phyloP scores from a whole-genome alignment of 1,140 invertebrate genomes.

The Eurosta solidaginis region DNA sequence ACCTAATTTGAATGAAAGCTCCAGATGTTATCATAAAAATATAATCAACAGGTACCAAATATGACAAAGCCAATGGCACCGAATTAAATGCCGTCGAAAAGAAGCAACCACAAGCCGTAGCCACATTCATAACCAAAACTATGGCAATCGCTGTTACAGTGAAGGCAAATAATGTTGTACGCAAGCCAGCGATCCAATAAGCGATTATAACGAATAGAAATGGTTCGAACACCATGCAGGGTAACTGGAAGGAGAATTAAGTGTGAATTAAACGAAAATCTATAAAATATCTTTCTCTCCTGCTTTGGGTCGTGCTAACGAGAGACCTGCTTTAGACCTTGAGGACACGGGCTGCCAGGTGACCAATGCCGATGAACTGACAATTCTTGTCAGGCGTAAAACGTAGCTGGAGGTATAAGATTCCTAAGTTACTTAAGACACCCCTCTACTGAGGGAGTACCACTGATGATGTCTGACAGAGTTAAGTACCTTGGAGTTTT shows the following conservation, averaged over 20 bases:
- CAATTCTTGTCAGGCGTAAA: no score
- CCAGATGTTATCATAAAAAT: constrained; percentile 86
- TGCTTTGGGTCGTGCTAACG: background rate
- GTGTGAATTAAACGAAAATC: background rate
- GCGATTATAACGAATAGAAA: constrained; percentile 75
- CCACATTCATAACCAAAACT: constrained; percentile 79
- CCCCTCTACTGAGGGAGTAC: no score
- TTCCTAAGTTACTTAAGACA: no score
- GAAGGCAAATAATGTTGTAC: constrained; percentile 70
- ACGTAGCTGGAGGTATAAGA: no score
- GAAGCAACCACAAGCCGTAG: constrained; percentile 83
- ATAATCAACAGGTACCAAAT: constrained; percentile 86
- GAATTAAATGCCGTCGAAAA: constrained; percentile 83
- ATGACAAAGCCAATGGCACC: constrained; percentile 78
- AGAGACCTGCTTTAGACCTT: no score
- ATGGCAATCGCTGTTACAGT: constrained; percentile 69
- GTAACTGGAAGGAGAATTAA: constrained; percentile 64
- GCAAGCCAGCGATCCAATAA: constrained; percentile 79
- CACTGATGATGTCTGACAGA: no score
- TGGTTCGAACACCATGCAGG: constrained; percentile 78
- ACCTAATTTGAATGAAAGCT: constrained; percentile 82
- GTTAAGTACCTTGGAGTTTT: no score
- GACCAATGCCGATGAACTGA: no score
- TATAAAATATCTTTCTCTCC: background rate
- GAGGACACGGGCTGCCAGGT: no score